Evolutionary conservation across 2,888 invertebrate genomes (phyloP), one percentile per base, ranked within the genome.

Genomic region (Gymnocheta viridis): DNA sequence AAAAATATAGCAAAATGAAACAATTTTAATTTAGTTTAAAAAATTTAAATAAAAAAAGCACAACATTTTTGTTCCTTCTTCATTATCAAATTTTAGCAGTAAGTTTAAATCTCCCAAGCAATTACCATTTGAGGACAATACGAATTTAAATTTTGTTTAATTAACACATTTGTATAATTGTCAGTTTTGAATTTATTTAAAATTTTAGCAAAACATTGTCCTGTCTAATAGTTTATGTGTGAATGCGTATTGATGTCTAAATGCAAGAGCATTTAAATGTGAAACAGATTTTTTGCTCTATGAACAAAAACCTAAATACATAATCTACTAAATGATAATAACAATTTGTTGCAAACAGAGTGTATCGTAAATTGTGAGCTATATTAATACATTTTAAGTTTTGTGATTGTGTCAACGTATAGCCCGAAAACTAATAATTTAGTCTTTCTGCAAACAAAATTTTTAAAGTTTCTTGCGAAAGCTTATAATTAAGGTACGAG

Each of bases 121-220:
- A 69, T 69, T 69, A 54, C 5, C 51, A 41, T 41, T 27, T 47
- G 19, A 41, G 54, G n/a, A 56, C 54, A 54, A 69, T 54, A 41
- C 19, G 29, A 56, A 70, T 44, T 44, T 70, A 58, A 70, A 70
- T 70, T n/a, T 56, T 70, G 29, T 58, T 70, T 70, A 70, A 70
- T 70, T 70, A 70, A 29, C 56, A 29, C 70, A 70, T 70, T 70
- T 70, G 70, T 56, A 58, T 10, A 56, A 44, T 58, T 70, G 56
- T 56, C 44, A 44, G 14, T 44, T 58, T 70, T 14, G 7, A 69
- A 69, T 56, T 38, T 54, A 69, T 54, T 69, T 56, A 6, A 54
- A 64, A 27, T 44, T 27, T 27, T 44, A 19, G 44, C 27, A 17
- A n/a, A 17, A 7, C 2, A 4, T 22, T 49, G 22, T 4, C 12